phyloP scores from a whole-genome alignment of 37 sponge, comb jelly and placozoan species.

The Diacarnus erythraeanus region DNA sequence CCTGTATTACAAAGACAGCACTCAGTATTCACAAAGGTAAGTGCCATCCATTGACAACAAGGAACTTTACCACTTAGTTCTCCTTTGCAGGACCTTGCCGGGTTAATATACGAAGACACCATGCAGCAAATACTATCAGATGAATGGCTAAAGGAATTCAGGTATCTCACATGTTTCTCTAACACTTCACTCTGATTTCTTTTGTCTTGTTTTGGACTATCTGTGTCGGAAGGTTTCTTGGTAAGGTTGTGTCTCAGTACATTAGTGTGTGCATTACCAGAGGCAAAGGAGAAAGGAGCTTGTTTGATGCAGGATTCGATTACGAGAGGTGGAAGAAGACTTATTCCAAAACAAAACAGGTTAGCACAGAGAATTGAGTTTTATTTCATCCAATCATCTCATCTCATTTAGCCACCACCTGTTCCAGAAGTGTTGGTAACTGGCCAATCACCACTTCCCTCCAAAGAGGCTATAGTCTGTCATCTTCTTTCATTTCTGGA shows the following conservation, averaged over 20 bases:
- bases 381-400: not conserved
- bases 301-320: slow-evolving; percentile 54
- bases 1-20: slow-evolving; percentile 50
- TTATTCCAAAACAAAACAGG: slow-evolving; percentile 1
- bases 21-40: slow-evolving; percentile 64
- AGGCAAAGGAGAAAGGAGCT: slow-evolving; percentile 20
- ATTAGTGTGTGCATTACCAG: slow-evolving; percentile 45
- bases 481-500: slow-evolving; percentile 40
- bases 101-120: slow-evolving; percentile 67
- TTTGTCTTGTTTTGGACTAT: not conserved
- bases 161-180: no score
- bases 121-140: slow-evolving; percentile 60
- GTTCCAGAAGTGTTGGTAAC: not conserved
- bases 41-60: not conserved
- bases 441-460: not conserved
- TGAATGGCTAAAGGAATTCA: slow-evolving; percentile 63
- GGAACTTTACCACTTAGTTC: not conserved
- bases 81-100: slow-evolving; percentile 73
- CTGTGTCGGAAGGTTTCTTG: slow-evolving; percentile 61
- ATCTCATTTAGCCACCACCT: not conserved
- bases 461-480: slow-evolving; percentile 58
- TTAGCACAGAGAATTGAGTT: not conserved
- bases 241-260: slow-evolving; percentile 78
- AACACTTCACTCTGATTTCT: not conserved
- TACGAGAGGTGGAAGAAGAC: slow-evolving; percentile 73